Percentiles rank a stretch among this genome's conserved stretches.
phyloP scores from a whole-genome alignment of 2,888 invertebrate genomes.

The Agrochola macilenta region DNA sequence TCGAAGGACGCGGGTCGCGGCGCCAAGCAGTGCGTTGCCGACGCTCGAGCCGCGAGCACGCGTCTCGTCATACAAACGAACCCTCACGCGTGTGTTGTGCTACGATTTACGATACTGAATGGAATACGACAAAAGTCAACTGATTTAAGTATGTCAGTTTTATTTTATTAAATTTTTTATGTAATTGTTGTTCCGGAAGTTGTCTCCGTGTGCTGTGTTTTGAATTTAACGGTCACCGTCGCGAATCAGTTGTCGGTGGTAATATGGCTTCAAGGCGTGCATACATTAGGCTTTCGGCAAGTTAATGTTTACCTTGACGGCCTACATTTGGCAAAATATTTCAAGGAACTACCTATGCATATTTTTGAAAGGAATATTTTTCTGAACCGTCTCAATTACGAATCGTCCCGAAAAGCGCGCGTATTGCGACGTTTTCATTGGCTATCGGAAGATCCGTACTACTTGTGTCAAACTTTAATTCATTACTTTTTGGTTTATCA shows the following conservation, averaged over 20 bases:
- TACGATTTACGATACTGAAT: conserved; percentile 68
- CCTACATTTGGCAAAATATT: conserved; percentile 63
- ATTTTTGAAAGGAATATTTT: conserved; percentile 13
- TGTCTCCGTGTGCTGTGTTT: conserved; percentile 70
- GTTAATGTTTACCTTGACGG: conserved; percentile 68
- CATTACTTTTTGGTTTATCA: conserved; percentile 10
- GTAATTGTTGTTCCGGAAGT: conserved; percentile 69
- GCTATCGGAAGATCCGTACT: background rate
- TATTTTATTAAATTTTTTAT: conserved; percentile 71
- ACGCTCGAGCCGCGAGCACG: conserved; percentile 69
- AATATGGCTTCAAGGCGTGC: conserved; percentile 72
- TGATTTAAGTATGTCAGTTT: conserved; percentile 86
- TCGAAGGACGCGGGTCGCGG: conserved; percentile 81
- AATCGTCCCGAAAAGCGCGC: background rate
- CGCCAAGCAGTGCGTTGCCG: conserved; percentile 77
- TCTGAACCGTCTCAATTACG: background rate
- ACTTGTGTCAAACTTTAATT: conserved; percentile 9
- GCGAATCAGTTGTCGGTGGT: conserved; percentile 70
- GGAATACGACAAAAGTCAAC: conserved; percentile 72
- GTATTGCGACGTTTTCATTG: background rate
- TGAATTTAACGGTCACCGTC: conserved; percentile 74
- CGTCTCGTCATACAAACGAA: conserved; percentile 58
- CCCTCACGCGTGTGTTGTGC: conserved; percentile 66
- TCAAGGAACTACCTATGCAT: conserved; percentile 50
- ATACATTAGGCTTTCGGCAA: conserved; percentile 73